Evolutionary conservation across 2,797 vertebrate species (phyloP), one percentile per base, ranked within the genome.

Genomic region (Dryobates pubescens): DNA sequence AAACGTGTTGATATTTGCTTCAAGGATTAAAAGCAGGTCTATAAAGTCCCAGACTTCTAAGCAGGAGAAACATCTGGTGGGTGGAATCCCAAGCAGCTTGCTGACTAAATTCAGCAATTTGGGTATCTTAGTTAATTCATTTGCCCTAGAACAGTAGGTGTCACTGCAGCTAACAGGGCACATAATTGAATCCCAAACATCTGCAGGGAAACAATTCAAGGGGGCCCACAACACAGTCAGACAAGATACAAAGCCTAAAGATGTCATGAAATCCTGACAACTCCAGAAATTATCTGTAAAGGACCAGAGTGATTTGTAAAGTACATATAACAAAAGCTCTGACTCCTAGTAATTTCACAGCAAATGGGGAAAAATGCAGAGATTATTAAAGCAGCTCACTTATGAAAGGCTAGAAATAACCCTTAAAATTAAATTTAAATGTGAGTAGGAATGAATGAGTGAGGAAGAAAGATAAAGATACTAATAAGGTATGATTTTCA

Each of bases 401-500:
- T 94, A 92, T 82, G 70, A 94, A 92, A 95, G 78, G 59, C 78
- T 70, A 78, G 82, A 82, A 94, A 90, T 86, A 92, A 88, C 75
- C 78, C 59, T 93, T 91, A 76, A 95, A 96, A 96, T 96, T 96
- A 97, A 97, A 97, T 96, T 97, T 95, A 97, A 97, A 96, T 95
- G 92, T 96, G 96, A 96, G 96, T 94, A 97, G 97, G 94, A 90
- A 70, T 93, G 94, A 96, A 95, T 96, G 95, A 96, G 94, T 90
- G 89, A 97, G 92, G 73, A 97, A 95, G 97, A 97, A 98, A 97
- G 97, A 97, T 97, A 98, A 97, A 98, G 94, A 97, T 95, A 97
- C 97, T 97, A 98, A 98, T 97, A 97, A 97, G 95, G 96, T 97
- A 94, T 97, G 97, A 98, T 98, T 97, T 97, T 97, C 97, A 97